phyloP scores from a whole-genome alignment of 2,113 vertebrate genomes.

The Garra rufa region DNA sequence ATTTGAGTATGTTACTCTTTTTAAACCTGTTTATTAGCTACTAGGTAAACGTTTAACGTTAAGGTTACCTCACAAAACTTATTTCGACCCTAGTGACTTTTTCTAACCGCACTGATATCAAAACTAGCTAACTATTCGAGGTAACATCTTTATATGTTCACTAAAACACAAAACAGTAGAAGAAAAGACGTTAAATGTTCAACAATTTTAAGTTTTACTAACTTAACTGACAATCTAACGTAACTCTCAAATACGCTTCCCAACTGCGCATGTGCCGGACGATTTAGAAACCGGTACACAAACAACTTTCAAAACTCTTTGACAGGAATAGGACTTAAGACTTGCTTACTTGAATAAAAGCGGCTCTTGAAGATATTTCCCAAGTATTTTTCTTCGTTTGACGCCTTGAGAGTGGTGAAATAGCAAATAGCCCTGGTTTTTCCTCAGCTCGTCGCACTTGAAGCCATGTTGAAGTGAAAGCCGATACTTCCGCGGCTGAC shows the following conservation, averaged over 20 bases:
- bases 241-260: neutral
- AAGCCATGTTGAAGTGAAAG: conserved; percentile 80
- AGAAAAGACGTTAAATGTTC: neutral
- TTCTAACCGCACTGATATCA: neutral
- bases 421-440: conserved; percentile 24
- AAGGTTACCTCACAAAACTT: neutral
- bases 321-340: neutral
- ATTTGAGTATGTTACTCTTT: neutral
- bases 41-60: no score
- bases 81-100: neutral
- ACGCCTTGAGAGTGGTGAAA: neutral
- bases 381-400: neutral
- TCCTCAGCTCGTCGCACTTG: conserved; percentile 77
- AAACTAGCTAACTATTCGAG: neutral
- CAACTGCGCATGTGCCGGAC: neutral
- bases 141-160: neutral
- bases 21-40: neutral
- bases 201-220: neutral
- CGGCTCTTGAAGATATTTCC: neutral
- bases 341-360: conserved; percentile 31
- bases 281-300: neutral
- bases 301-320: conserved; percentile 22
- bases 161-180: neutral
- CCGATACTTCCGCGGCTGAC: conserved; percentile 73
- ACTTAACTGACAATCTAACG: neutral